Conservation (phyloP, 2,113 vertebrate species). For the Brachyhypopomus occidentalis region DNA sequence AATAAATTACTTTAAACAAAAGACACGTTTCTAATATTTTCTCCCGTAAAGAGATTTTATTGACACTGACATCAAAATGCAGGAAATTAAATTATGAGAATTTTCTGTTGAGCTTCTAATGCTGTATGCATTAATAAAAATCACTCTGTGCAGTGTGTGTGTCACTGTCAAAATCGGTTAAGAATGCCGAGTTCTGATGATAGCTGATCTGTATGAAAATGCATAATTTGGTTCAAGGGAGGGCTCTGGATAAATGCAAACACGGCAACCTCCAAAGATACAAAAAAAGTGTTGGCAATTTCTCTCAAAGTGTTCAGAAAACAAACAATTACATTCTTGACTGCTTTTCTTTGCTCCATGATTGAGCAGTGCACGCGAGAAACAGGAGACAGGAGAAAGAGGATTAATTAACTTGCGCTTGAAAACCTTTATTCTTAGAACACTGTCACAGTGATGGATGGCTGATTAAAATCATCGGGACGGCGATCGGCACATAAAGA, state of each 20-base stretch:
- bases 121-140: constrained; percentile 1
- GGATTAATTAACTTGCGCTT: constrained; percentile 91
- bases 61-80: constrained; percentile 28
- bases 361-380: constrained; percentile 85
- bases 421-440: constrained; percentile 82
- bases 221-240: constrained; percentile 66
- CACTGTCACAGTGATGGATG: constrained; percentile 88
- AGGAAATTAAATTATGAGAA: constrained; percentile 16
- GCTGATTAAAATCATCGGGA: constrained; percentile 78
- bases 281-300: constrained; percentile 70
- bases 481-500: constrained; percentile 71
- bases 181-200: constrained; percentile 34
- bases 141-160: not conserved
- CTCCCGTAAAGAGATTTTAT: not conserved
- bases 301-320: constrained; percentile 79
- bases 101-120: not conserved
- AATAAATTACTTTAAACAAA: constrained; percentile 5
- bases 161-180: constrained; percentile 5
- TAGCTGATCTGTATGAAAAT: constrained; percentile 57
- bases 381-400: constrained; percentile 84
- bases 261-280: constrained; percentile 68
- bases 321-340: constrained; percentile 91
- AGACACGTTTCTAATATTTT: not conserved
- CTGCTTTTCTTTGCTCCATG: constrained; percentile 89
- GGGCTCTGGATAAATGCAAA: constrained; percentile 55